phyloP scores from a whole-genome alignment of 2,888 invertebrate species.

The Melikaiella ostensackeni region DNA sequence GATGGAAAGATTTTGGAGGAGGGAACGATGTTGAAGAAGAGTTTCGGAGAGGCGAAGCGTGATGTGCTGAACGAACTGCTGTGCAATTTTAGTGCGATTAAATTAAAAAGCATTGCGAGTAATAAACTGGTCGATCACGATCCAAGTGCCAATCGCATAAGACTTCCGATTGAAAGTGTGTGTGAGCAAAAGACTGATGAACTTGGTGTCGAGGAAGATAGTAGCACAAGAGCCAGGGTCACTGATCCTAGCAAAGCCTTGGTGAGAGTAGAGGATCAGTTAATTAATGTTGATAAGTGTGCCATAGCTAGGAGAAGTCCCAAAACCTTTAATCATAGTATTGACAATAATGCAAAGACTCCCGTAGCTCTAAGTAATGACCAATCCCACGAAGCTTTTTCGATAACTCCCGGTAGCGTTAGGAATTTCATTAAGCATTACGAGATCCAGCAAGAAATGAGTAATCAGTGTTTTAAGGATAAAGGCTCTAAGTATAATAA shows the following conservation, averaged over 20 bases:
- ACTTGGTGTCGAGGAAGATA: constrained; percentile 29
- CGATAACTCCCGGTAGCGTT: constrained; percentile 73
- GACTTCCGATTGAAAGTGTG: constrained; percentile 20
- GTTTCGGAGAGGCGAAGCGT: constrained; percentile 62
- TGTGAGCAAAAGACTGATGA: constrained; percentile 48
- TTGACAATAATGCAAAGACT: constrained; percentile 74
- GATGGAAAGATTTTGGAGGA: neutral
- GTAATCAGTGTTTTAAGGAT: constrained; percentile 61
- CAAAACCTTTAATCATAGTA: constrained; percentile 65
- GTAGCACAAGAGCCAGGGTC: constrained; percentile 39
- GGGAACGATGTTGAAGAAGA: constrained; percentile 47
- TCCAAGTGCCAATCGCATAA: constrained; percentile 39
- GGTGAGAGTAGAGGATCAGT: constrained; percentile 41
- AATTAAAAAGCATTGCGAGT: constrained; percentile 57
- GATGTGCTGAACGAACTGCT: constrained; percentile 71
- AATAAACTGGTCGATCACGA: neutral
- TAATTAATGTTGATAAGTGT: constrained; percentile 64
- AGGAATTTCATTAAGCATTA: constrained; percentile 72
- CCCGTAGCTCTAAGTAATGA: constrained; percentile 73
- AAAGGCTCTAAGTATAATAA: constrained; percentile 49
- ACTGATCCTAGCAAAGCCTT: constrained; percentile 35
- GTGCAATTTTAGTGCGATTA: constrained; percentile 69
- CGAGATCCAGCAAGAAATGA: constrained; percentile 67
- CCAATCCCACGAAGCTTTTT: constrained; percentile 66
- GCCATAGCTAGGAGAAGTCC: constrained; percentile 69